These are phyloP conservation scores for Morbakka virulenta DNA, from an alignment of 30 jellyfish, hydroid and myxozoan species.

Conservation along the genomic window DNA sequence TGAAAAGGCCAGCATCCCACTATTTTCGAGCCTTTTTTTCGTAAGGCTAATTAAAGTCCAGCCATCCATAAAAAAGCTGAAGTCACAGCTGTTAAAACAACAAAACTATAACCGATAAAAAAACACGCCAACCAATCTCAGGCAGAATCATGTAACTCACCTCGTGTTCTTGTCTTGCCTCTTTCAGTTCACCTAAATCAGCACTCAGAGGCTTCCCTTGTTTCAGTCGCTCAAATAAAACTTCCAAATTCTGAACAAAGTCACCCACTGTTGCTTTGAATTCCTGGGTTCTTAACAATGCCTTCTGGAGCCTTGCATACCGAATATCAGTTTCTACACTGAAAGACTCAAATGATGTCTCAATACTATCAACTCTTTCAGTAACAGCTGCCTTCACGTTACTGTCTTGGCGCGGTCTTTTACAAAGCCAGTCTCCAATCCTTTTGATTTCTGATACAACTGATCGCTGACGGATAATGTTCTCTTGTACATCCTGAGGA, in stretches of 20 bases:
- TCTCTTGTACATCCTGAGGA: slow-evolving; percentile 82
- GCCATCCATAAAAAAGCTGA: too few relatives aligned
- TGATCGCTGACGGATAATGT: slow-evolving; percentile 42
- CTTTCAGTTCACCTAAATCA: slow-evolving; percentile 58
- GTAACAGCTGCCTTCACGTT: slow-evolving; percentile 47
- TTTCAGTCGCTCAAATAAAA: slow-evolving; percentile 56
- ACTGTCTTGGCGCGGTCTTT: slow-evolving; percentile 51
- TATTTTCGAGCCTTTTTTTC: too few relatives aligned
- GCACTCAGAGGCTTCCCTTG: slow-evolving; percentile 71
- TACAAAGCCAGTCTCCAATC: slow-evolving; percentile 69
- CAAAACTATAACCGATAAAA: too few relatives aligned
- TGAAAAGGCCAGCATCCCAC: too few relatives aligned
- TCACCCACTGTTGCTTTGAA: slow-evolving; percentile 64
- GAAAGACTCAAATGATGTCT: slow-evolving; percentile 36
- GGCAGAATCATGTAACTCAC: slow-evolving; percentile 15
- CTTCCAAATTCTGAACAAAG: slow-evolving; percentile 54
- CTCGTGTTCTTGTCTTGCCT: slow-evolving; percentile 75
- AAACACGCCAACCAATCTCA: too few relatives aligned
- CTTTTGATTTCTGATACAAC: slow-evolving; percentile 57
- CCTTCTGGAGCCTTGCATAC: slow-evolving; percentile 60
- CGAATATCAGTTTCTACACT: slow-evolving; percentile 73
- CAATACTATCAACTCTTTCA: slow-evolving; percentile 63
- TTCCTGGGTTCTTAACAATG: slow-evolving; percentile 76
- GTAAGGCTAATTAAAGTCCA: too few relatives aligned
- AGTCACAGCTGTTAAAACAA: too few relatives aligned